Evolutionary conservation across 2,113 vertebrate species (phyloP).

Genomic region (Anser cygnoides): DNA sequence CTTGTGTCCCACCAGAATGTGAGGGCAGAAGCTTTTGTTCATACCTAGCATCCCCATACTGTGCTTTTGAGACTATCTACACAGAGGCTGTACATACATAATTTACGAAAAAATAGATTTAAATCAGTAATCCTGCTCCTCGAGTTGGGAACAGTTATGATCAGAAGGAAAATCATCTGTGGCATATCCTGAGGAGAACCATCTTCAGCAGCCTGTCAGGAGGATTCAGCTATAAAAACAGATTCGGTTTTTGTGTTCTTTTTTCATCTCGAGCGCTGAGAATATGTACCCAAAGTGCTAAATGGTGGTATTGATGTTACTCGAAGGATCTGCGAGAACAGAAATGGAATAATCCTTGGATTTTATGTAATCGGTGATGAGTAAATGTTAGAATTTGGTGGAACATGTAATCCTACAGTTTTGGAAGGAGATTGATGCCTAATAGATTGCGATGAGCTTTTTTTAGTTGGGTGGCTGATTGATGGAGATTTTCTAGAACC

Average conservation of each 20-base stretch:
- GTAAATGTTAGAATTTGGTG: neutral
- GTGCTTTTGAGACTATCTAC: neutral
- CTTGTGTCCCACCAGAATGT: neutral
- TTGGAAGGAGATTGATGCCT: neutral
- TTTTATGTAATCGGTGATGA: neutral
- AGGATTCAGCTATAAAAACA: neutral
- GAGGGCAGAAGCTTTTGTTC: neutral
- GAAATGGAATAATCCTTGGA: neutral
- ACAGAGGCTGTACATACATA: neutral
- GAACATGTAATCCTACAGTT: neutral
- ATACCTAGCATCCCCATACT: neutral
- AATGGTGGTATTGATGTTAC: neutral
- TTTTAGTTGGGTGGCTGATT: accelerated
- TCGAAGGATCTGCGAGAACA: neutral
- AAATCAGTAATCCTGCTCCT: neutral
- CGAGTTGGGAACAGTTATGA: neutral
- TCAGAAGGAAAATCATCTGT: neutral
- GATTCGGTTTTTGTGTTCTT: neutral
- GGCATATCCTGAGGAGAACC: neutral
- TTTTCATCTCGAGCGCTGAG: neutral
- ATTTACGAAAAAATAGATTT: neutral
- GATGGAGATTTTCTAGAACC: neutral
- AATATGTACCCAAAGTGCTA: neutral
- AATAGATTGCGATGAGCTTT: neutral
- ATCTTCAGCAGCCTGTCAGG: neutral